Conservation (phyloP, 2,113 vertebrate species). For the Phyllopteryx taeniolatus region DNA sequence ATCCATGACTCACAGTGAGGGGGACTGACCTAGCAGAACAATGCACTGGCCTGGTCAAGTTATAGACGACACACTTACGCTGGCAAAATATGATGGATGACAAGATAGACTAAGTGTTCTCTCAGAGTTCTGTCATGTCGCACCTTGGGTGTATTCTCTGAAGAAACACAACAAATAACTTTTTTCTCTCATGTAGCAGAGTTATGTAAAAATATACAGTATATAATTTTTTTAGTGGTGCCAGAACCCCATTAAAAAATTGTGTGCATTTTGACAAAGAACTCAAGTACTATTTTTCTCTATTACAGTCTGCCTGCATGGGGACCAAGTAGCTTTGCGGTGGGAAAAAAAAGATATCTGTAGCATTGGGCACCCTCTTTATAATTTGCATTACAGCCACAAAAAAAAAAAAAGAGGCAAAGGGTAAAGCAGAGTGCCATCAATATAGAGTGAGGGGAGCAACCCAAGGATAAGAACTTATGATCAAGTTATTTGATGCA, state of each 20-base stretch:
- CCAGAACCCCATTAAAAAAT: too few relatives aligned
- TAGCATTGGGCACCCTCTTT: too few relatives aligned
- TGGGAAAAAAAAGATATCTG: too few relatives aligned
- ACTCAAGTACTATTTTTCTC: too few relatives aligned
- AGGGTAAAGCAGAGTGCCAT: background rate
- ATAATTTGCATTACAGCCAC: too few relatives aligned
- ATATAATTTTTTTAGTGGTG: too few relatives aligned
- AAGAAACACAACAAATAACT: background rate
- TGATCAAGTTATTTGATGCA: background rate
- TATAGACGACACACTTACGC: constrained; percentile 23
- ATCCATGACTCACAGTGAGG: constrained; percentile 24
- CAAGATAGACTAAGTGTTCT: constrained; percentile 33
- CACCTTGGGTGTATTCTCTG: background rate
- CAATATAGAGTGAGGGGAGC: background rate
- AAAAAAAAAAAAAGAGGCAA: background rate
- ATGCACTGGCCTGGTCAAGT: constrained; percentile 29
- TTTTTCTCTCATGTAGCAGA: background rate
- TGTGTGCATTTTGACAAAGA: too few relatives aligned
- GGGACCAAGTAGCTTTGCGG: too few relatives aligned
- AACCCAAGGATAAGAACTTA: background rate
- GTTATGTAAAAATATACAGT: too few relatives aligned
- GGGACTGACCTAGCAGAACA: constrained; percentile 35
- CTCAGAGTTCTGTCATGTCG: constrained; percentile 8
- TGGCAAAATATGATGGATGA: constrained; percentile 54
- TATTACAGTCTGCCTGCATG: too few relatives aligned